These are phyloP conservation scores for Cacoxenus indagator DNA, from an alignment of 2,888 invertebrate genomes.

Conservation along the genomic window DNA sequence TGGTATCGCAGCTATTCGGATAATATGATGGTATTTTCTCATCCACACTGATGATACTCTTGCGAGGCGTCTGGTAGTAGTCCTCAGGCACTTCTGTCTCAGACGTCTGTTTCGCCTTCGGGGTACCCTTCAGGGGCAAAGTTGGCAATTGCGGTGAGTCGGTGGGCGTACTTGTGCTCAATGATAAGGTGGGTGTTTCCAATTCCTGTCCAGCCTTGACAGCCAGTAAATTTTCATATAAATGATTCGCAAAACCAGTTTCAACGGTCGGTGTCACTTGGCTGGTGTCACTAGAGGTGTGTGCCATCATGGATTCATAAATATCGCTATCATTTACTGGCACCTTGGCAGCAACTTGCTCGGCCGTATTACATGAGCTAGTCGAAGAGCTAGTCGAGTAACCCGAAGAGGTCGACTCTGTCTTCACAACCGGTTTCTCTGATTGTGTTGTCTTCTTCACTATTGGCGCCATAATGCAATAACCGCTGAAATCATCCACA, in stretches of 20 bases:
- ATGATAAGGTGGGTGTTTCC: constrained; percentile 42
- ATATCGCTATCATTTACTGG: constrained; percentile 53
- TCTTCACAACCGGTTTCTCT: constrained; percentile 39
- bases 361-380: constrained; percentile 50
- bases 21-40: constrained; percentile 71
- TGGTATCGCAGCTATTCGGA: constrained; percentile 68
- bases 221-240: constrained; percentile 66
- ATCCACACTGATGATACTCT: constrained; percentile 67
- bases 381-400: constrained; percentile 60
- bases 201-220: constrained; percentile 65
- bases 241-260: constrained; percentile 52
- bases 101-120: constrained; percentile 27
- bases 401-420: constrained; percentile 60
- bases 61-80: constrained; percentile 66
- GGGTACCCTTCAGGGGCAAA: constrained; percentile 37
- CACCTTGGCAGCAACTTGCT: constrained; percentile 35
- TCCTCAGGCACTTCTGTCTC: constrained; percentile 52
- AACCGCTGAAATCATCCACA: constrained; percentile 67
- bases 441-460: constrained; percentile 40
- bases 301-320: constrained; percentile 63
- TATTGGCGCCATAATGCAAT: constrained; percentile 70
- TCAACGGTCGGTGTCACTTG: background rate
- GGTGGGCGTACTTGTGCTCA: constrained; percentile 66
- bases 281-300: constrained; percentile 27
- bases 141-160: constrained; percentile 57